Conservation (phyloP, 2,113 vertebrate genomes). For the Tragelaphus strepsiceros region DNA sequence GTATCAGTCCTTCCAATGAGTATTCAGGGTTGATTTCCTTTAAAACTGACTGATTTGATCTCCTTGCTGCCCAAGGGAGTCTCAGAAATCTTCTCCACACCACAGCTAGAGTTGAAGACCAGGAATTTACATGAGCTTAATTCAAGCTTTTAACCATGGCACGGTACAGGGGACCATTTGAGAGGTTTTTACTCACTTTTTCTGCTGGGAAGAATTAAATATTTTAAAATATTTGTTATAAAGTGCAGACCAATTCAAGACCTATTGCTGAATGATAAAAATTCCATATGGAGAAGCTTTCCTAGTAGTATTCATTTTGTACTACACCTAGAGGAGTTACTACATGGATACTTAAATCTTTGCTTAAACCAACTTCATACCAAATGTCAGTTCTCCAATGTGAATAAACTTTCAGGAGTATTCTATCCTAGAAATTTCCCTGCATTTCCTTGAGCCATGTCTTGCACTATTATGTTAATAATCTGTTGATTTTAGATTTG, state of each 20-base stretch:
- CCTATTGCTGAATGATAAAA: not conserved
- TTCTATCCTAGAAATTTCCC: not conserved
- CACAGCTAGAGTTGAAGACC: not conserved
- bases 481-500: conserved; percentile 42
- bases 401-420: not conserved
- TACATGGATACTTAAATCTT: not conserved
- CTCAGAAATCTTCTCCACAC: not conserved
- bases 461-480: not conserved
- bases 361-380: not conserved
- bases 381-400: not conserved
- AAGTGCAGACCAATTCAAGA: not conserved
- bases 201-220: not conserved
- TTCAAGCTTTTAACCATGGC: not conserved
- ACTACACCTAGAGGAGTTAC: not conserved
- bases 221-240: too few relatives aligned
- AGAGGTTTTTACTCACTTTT: not conserved
- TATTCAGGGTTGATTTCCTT: not conserved
- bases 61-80: not conserved
- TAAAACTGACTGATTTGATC: not conserved
- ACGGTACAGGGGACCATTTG: fast-evolving
- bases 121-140: not conserved
- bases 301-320: not conserved
- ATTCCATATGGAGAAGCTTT: not conserved
- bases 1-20: not conserved
- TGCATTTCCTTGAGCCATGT: fast-evolving